phyloP scores from a whole-genome alignment of 2,113 vertebrate genomes.

The Rousettus leschenaultii region DNA sequence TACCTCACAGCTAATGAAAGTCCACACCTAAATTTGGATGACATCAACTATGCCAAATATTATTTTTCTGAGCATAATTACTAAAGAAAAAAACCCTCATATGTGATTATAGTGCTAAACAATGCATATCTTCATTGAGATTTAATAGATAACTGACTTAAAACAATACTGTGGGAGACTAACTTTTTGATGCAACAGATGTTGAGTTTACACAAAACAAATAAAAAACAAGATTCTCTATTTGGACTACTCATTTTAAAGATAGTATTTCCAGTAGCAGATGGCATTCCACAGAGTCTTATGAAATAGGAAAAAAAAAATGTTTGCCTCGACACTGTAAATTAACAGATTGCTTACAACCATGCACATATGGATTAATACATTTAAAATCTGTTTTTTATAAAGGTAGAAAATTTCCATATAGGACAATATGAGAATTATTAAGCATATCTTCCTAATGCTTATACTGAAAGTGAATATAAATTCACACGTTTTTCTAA shows the following conservation, averaged over 20 bases:
- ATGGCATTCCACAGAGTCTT: slow-evolving; percentile 78
- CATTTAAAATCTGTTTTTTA: slow-evolving; percentile 59
- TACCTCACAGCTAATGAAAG: slow-evolving; percentile 68
- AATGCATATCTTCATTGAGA: slow-evolving; percentile 72
- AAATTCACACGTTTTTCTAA: background rate
- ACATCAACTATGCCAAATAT: slow-evolving; percentile 47
- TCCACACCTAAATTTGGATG: slow-evolving; percentile 54
- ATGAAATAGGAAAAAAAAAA: slow-evolving; percentile 53
- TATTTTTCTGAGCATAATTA: slow-evolving; percentile 73
- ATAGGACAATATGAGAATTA: background rate
- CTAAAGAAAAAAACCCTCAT: slow-evolving; percentile 39
- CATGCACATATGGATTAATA: slow-evolving; percentile 66
- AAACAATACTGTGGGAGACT: slow-evolving; percentile 62
- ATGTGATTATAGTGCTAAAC: slow-evolving; percentile 64
- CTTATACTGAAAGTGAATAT: background rate
- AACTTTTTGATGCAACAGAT: slow-evolving; percentile 76
- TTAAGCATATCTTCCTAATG: background rate
- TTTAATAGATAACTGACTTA: slow-evolving; percentile 79
- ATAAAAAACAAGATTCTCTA: slow-evolving; percentile 74
- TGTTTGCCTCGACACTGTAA: slow-evolving; percentile 65
- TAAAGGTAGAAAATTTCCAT: background rate
- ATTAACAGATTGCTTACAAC: slow-evolving; percentile 74
- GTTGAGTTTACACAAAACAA: slow-evolving; percentile 72
- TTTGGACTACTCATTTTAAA: slow-evolving; percentile 77
- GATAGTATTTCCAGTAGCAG: slow-evolving; percentile 79